Conservation (phyloP, 1,140 invertebrate genomes). For the Lucilia sericata region DNA sequence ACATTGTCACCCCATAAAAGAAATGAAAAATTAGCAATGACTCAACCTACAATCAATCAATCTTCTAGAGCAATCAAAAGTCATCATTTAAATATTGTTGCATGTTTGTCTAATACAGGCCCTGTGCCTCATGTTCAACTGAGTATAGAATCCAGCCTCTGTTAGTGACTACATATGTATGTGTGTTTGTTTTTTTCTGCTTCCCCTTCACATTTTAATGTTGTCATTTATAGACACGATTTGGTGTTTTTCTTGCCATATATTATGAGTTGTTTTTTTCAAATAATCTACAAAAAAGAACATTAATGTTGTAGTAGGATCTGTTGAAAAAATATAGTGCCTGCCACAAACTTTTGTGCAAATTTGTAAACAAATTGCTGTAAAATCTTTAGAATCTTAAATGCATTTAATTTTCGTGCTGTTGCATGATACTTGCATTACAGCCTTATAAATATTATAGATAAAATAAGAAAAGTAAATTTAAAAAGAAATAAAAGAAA, state of each 20-base stretch:
- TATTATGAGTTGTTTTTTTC: not conserved
- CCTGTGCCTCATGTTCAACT: not conserved
- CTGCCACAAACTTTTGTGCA: not conserved
- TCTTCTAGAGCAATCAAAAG: constrained; percentile 22
- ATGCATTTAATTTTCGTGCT: constrained; percentile 9
- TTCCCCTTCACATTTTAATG: not conserved
- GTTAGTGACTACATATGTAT: not conserved
- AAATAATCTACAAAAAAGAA: too few species aligned
- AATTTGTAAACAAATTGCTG: constrained; percentile 43
- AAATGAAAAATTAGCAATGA: constrained; percentile 40
- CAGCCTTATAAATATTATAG: too few species aligned
- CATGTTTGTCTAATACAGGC: not conserved
- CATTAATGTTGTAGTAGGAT: not conserved
- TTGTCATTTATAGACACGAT: not conserved
- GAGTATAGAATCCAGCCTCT: too few species aligned
- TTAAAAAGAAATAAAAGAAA: not conserved
- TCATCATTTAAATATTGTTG: not conserved
- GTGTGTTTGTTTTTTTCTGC: not conserved
- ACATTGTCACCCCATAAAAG: constrained; percentile 21
- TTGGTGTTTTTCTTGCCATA: not conserved
- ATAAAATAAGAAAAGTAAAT: constrained; percentile 1
- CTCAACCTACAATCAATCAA: constrained; percentile 43
- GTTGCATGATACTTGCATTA: not conserved
- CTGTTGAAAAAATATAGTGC: not conserved
- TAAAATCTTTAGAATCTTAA: constrained; percentile 38